Percentiles rank a stretch among this genome's conserved stretches.
Evolutionary conservation across 2,113 vertebrate genomes (phyloP).

Genomic region (Nibea albiflora): DNA sequence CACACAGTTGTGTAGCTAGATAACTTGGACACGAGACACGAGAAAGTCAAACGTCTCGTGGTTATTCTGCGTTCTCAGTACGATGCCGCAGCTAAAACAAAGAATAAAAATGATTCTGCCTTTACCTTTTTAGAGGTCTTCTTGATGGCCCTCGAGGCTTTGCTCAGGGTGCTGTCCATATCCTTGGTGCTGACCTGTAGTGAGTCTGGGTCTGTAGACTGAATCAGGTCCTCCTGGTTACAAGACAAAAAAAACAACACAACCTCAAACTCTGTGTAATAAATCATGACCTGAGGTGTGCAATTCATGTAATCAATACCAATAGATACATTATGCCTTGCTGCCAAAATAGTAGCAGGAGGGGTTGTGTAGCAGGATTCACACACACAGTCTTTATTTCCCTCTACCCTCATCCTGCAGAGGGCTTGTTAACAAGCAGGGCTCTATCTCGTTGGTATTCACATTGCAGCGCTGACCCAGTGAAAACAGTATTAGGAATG

Average conservation of each 20-base stretch:
- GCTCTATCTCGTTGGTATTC: constrained; percentile 77
- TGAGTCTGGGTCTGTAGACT: constrained; percentile 91
- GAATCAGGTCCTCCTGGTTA: constrained; percentile 94
- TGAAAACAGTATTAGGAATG: constrained; percentile 68
- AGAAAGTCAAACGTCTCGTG: background rate
- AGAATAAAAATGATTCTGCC: background rate
- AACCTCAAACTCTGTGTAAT: constrained; percentile 27
- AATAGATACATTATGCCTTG: constrained; percentile 21
- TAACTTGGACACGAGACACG: background rate
- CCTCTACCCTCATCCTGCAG: constrained; percentile 42
- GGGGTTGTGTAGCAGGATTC: background rate
- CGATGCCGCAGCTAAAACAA: no score
- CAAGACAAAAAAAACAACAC: constrained; percentile 38
- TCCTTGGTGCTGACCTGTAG: constrained; percentile 98
- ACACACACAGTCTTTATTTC: constrained; percentile 40
- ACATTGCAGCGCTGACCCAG: constrained; percentile 60
- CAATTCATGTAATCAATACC: constrained; percentile 26
- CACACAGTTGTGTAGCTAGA: no score
- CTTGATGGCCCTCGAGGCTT: constrained; percentile 97
- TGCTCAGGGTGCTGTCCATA: constrained; percentile 98
- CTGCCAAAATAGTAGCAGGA: background rate
- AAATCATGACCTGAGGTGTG: constrained; percentile 18
- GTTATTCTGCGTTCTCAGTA: background rate
- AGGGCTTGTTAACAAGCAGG: constrained; percentile 67
- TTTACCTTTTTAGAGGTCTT: constrained; percentile 98